Base-by-base conservation (phyloP, 2,888 invertebrate genomes). In the Rhamphomyia laevipes region DNA sequence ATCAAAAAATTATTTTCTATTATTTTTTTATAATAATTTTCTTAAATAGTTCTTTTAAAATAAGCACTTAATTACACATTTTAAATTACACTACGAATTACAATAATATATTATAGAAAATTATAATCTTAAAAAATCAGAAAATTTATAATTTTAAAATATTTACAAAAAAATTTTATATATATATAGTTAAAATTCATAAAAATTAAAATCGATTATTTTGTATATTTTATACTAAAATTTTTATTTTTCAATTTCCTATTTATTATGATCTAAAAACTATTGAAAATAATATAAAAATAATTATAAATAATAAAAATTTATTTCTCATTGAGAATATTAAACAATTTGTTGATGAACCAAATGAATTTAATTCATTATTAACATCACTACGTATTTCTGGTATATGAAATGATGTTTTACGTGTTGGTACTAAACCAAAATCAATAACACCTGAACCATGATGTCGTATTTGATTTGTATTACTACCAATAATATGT, bases 331-430 rank as follows among this genome's bases (percentile, higher is more conserved):
- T 35, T 35, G 35, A 35, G n/a, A 35, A 35, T 35, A 35, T n/a
- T 35, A 35, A 35, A n/a, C n/a, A n/a, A n/a, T 35, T 13, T n/a
- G 13, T 35, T 35, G 35, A 35, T 42, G 42, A 27, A 42, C 42
- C 42, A 9, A 42, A 42, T 23, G 21, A 21, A 42, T 27, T 42
- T 23, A 42, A 21, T 42, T 42, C 42, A 42, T 42, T 42, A 42
- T 42, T 42, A 15, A 42, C 13, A 27, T 42, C 27, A 42, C 42
- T 27, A 23, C 21, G 21, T 15, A 42, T 42, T 21, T 42, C 42
- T 42, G 42, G 42, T 15, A 23, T 42, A 42, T 42, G 13, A 42
- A 23, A 42, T 42, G 42, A 21, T 42, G 21, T 13, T 27, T 27
- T 42, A 27, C 23, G 23, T 27, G 23, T 40, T 40, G 40, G 17